A percentile compares a stretch with the other conserved stretches of the same genome.
phyloP scores from a whole-genome alignment of 2,888 invertebrate genomes.

The Theretra japonica region DNA sequence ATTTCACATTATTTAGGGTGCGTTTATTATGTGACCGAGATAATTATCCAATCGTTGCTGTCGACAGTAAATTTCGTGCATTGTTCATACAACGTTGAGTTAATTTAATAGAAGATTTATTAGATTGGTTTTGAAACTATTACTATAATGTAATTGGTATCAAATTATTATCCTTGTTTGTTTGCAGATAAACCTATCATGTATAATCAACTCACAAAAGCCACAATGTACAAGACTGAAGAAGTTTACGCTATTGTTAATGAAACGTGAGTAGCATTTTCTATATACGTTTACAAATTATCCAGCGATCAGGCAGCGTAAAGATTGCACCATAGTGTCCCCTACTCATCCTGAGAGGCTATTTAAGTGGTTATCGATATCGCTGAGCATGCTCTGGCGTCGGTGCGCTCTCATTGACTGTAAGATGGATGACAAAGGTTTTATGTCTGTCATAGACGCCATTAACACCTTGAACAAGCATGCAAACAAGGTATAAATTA shows the following conservation, averaged over 20 bases:
- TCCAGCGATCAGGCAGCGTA: background rate
- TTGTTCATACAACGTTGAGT: conserved; percentile 7
- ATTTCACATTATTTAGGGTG: conserved; percentile 14
- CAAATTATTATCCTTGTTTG: conserved; percentile 1
- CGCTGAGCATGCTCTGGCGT: too few species aligned
- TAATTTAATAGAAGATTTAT: conserved; percentile 16
- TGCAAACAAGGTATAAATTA: too few species aligned
- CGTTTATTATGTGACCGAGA: conserved; percentile 14
- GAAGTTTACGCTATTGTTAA: conserved; percentile 75
- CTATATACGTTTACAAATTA: background rate
- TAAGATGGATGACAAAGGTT: too few species aligned
- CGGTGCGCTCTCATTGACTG: too few species aligned
- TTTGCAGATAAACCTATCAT: conserved; percentile 74
- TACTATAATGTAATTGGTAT: background rate
- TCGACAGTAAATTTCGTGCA: conserved; percentile 7
- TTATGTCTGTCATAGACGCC: too few species aligned
- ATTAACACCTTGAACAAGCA: too few species aligned
- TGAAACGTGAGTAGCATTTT: conserved; percentile 67
- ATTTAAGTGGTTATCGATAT: too few species aligned
- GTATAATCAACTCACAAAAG: conserved; percentile 57
- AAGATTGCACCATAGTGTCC: background rate
- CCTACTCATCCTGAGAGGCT: too few species aligned
- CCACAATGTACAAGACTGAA: conserved; percentile 61
- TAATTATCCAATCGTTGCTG: conserved; percentile 18
- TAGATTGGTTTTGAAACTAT: background rate